phyloP scores from a whole-genome alignment of 2,888 invertebrate species.

The Drosophila nr. perissopoda region DNA sequence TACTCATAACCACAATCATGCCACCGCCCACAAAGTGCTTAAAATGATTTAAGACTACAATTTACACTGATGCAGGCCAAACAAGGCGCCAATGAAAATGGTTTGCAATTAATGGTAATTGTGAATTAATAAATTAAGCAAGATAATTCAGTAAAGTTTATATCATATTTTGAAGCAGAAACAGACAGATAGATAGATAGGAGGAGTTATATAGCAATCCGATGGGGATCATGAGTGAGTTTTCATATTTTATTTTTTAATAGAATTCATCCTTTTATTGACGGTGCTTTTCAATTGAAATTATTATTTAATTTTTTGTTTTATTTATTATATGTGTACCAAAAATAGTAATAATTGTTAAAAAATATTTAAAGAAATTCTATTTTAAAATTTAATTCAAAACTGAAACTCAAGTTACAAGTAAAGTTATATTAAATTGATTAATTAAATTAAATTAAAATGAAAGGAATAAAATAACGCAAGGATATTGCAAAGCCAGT shows the following conservation, averaged over 20 bases:
- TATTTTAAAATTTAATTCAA: not conserved
- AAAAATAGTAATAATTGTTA: fast-evolving
- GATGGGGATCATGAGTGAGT: not conserved
- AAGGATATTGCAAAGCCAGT: not conserved
- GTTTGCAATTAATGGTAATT: conserved; percentile 11
- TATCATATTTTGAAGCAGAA: not conserved
- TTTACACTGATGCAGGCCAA: conserved; percentile 2
- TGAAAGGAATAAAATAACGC: not conserved
- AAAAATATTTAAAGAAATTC: not conserved
- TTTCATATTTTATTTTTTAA: not conserved
- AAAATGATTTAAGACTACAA: conserved; percentile 7
- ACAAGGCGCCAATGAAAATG: not conserved
- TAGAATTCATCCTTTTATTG: not conserved
- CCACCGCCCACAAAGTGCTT: conserved; percentile 12
- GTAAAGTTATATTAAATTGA: no score
- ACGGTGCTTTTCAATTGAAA: not conserved
- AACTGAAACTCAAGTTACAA: not conserved
- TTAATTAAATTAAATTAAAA: not conserved
- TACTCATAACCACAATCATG: conserved; percentile 15
- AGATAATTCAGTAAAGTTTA: not conserved
- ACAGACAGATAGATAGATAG: not conserved
- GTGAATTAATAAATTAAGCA: not conserved
- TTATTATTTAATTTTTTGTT: not conserved
- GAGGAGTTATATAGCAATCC: not conserved
- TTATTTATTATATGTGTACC: not conserved